Conservation (phyloP, 1,140 invertebrate genomes). For the Heliothis subflexa region DNA sequence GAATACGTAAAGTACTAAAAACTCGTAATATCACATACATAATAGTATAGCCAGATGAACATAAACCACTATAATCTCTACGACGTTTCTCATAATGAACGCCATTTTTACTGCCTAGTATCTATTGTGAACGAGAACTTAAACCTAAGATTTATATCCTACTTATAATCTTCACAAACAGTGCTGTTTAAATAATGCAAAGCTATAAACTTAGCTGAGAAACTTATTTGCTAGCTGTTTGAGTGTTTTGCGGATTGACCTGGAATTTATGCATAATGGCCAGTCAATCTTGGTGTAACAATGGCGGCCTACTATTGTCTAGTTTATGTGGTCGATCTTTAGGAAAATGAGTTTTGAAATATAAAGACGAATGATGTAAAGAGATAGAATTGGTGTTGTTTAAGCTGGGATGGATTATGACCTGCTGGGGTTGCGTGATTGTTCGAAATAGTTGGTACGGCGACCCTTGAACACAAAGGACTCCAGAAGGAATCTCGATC, state of each 20-base stretch:
- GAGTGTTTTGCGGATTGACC: slow-evolving; percentile 23
- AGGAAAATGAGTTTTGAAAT: neutral
- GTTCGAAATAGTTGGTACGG: no score
- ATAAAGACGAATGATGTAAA: neutral
- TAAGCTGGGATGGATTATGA: no score
- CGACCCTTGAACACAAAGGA: no score
- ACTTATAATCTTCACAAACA: slow-evolving; percentile 24
- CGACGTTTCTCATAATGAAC: slow-evolving; percentile 9
- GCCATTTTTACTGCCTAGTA: neutral
- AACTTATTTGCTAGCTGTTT: slow-evolving; percentile 6
- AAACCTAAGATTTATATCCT: slow-evolving; percentile 18
- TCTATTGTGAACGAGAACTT: slow-evolving; percentile 15
- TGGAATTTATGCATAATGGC: slow-evolving; percentile 23
- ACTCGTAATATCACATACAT: no score
- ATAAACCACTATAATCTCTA: no score
- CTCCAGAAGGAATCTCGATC: no score
- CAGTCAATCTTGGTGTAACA: slow-evolving; percentile 22
- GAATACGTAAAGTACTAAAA: no score
- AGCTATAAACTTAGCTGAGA: slow-evolving; percentile 3
- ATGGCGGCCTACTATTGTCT: slow-evolving; percentile 4
- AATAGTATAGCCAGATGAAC: no score
- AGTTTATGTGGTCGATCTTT: neutral
- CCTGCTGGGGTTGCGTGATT: no score
- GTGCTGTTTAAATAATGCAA: slow-evolving; percentile 21
- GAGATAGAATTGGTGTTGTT: no score